Evolutionary conservation across 1,140 invertebrate genomes (phyloP), one percentile per base, ranked within the genome.

Genomic region (Trichonephila inaurata): DNA sequence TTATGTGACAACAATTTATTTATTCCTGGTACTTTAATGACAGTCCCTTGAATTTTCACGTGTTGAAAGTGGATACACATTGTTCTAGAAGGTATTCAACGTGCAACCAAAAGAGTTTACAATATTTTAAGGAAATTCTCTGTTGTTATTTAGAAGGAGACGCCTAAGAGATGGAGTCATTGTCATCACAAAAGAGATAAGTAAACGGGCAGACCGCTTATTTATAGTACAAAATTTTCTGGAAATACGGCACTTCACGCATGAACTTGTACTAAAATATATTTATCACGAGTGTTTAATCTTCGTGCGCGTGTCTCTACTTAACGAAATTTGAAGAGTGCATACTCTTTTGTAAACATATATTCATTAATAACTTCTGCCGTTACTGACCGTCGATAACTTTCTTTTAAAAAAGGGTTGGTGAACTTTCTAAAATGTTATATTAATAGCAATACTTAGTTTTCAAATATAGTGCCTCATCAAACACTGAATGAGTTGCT

Each of bases 221-320:
- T 77, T 77, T 77, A 18, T 77, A 77, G 72, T 40, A 51, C 18
- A 33, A 24, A 77, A 77, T 77, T 40, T 77, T 77, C 28, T 77
- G 14, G 72, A 77, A 33, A 40, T 18, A 18, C 10, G 33, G 18
- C 33, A 19, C 28, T 40, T 16, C 18, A 33, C 28, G 16, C 21
- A 19, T 19, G 21, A 64, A 21, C 16, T 64, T 2, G 18, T 19
- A 0, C 21, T 64, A 19, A 64, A 64, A 64, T 64, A 64, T 19
- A 19, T 64, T 64, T 64, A 40, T 77, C 28, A 40, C 72, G 6
- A 14, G 28, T 19, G 72, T 12, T 77, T 77, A 14, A 40, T 16
- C 16, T 19, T 40, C 7, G 28, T 18, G 28, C 14, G n/a, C 24
- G 28, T 77, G 33, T 33, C 18, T 40, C 14, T 8, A 33, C 72